Conservation (phyloP, 2,888 invertebrate species). For the Drosophila longiperda region DNA sequence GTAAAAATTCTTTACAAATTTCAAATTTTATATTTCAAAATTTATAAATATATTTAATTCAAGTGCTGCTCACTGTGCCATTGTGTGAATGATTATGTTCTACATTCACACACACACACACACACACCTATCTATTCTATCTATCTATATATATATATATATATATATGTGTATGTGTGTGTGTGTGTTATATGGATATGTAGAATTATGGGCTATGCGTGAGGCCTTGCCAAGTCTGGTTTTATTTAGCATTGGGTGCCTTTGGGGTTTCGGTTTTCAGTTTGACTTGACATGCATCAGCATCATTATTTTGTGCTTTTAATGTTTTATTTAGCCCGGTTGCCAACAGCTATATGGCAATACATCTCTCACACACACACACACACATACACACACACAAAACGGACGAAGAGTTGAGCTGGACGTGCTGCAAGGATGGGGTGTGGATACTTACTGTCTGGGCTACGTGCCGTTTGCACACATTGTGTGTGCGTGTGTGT, state of each 20-base stretch:
- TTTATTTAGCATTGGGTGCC: conserved; percentile 43
- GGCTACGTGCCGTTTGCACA: conserved; percentile 68
- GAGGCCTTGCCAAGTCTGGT: conserved; percentile 49
- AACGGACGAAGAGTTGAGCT: conserved; percentile 17
- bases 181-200: neutral
- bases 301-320: conserved; percentile 78
- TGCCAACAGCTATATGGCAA: conserved; percentile 66
- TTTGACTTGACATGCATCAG: conserved; percentile 77
- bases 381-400: conserved; percentile 5
- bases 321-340: conserved; percentile 74
- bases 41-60: neutral
- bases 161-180: neutral
- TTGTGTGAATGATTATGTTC: conserved; percentile 32
- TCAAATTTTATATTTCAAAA: neutral
- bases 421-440: conserved; percentile 31
- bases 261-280: conserved; percentile 74
- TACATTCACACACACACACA: neutral
- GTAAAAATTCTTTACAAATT: too few species aligned
- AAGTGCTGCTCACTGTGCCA: conserved; percentile 33
- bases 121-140: conserved; percentile 9
- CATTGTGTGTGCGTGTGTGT: conserved; percentile 29
- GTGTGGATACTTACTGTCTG: conserved; percentile 46
- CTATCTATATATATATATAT: conserved; percentile 7
- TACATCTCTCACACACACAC: conserved; percentile 39
- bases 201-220: conserved; percentile 5